Base-by-base conservation (phyloP, 2,888 invertebrate genomes). In the Pycnomerus fuliginosus region DNA sequence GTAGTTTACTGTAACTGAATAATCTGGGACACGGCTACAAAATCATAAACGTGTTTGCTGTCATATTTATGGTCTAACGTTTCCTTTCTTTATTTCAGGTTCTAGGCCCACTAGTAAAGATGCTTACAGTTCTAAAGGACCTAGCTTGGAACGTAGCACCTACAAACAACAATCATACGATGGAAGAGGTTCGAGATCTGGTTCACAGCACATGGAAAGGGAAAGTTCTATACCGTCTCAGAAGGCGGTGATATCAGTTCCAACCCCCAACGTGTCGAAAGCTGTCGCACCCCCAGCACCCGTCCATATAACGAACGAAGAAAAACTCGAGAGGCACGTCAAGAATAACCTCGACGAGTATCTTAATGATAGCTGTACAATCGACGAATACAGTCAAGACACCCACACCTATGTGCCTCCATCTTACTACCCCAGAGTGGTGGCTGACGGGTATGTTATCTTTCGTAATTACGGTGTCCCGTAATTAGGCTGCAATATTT, bases 161-260 rank as follows among this genome's bases (percentile, higher is more conserved):
- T 56, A 56, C 28, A 57, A 59, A 27, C 60, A 59, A 22, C 42
- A 42, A 8, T 61, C 46, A 3, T 61, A 56, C 36, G 77, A 76
- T 53, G 74, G 74, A 35, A 71, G 78, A 29, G 72, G 74, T 52
- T 76, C 55, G 3, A 72, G 80, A 48, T 79, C 80, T 23, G 78
- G 80, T 37, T 81, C 80, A 29, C 78, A 80, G 46, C 80, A 80
- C 46, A 68, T 77, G 5, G 74, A 74, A 51, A 75, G 49, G 27
- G 56, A 52, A 23, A 45, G 38, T 38, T 45, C 55, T 8, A 37
- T 52, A 8, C 45, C 54, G n/a, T n/a, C 44, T 24, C 34, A 28
- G 17, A 43, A 40, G 31, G 15, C 33, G 16, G 44, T 28, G n/a
- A 41, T 46, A 3, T 33, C 44, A 15, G 41, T 44, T 34, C 10